Evolutionary conservation across 2,113 vertebrate genomes (phyloP).

Genomic region (Fregetta grallaria): DNA sequence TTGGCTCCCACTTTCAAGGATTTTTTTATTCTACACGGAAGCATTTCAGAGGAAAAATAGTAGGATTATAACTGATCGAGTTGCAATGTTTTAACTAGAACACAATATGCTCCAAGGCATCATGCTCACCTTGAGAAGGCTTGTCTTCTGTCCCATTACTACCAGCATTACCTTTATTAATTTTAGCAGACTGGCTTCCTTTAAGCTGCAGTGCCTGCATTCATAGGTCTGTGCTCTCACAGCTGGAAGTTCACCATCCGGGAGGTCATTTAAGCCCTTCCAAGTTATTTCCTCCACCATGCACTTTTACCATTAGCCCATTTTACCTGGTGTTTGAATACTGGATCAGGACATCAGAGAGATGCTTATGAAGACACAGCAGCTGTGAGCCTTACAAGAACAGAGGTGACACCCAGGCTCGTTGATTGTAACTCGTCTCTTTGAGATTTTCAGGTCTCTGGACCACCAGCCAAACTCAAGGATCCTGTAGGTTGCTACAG

Average conservation of each 20-base stretch:
- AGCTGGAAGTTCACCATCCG: not conserved
- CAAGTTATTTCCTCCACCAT: not conserved
- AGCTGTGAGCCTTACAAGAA: not conserved
- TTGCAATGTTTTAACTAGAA: not conserved
- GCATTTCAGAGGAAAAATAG: not conserved
- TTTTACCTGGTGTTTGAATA: not conserved
- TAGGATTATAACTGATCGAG: not conserved
- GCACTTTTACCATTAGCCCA: not conserved
- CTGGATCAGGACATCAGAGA: not conserved
- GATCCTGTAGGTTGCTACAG: not conserved
- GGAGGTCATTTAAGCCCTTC: not conserved
- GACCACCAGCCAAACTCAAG: not conserved
- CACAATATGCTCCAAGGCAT: not conserved
- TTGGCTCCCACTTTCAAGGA: accelerated
- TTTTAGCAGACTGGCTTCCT: not conserved
- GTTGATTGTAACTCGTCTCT: not conserved
- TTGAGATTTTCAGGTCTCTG: not conserved
- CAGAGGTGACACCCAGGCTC: not conserved
- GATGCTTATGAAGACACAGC: not conserved
- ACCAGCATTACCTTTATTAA: not conserved
- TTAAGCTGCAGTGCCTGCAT: not conserved
- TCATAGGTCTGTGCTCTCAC: not conserved
- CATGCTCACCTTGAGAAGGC: not conserved
- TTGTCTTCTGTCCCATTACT: not conserved
- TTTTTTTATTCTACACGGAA: not conserved